Base-by-base conservation (phyloP, 92 coral and sea anemone genomes). In the Epizoanthus rinbou region DNA sequence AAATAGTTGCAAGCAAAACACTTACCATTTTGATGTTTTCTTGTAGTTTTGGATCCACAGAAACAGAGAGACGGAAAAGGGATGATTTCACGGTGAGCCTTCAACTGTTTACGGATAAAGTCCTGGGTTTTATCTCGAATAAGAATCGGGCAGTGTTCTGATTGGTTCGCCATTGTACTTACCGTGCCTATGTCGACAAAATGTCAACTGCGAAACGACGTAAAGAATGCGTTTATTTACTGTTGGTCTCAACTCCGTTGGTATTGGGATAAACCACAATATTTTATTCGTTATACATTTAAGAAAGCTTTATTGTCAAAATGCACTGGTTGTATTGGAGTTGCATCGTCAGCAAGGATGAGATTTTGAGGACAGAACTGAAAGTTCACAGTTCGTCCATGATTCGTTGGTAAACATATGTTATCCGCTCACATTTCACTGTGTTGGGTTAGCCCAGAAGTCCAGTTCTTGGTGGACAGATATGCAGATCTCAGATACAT, bases 1-100 rank as follows among this genome's bases (percentile, higher is more conserved):
- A 57, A 33, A 11, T 75, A 31, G 58, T n/a, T 75, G 80, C 24
- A 18, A 75, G n/a, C 14, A n/a, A 25, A 75, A 15, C 9, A 19
- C 80, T 75, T 57, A 75, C 80, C 80, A 75, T 75, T 75, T 75
- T 75, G 80, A 75, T 28, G 41, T 75, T 24, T 22, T 75, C 56
- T 64, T 57, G 62, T 25, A 54, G 80, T 57, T 75, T 75, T 57
- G 24, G 24, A 22, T 74, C 33, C 80, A 74, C 80, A 74, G 80
- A 74, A 53, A 53, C 28, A 18, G 13, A 31, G 82, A 35, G 81
- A 33, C 57, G 14, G 7, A 56, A 74, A 25, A 14, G 19, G 53
- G 65, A 25, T 24, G 80, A 54, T 24, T 74, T 54, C 43, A 10
- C 33, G 24, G 64, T 28, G 64, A 74, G 28, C 65, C 65, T 74